Conservation (phyloP, 2,888 invertebrate species). For the Lamellibrachia columna region DNA sequence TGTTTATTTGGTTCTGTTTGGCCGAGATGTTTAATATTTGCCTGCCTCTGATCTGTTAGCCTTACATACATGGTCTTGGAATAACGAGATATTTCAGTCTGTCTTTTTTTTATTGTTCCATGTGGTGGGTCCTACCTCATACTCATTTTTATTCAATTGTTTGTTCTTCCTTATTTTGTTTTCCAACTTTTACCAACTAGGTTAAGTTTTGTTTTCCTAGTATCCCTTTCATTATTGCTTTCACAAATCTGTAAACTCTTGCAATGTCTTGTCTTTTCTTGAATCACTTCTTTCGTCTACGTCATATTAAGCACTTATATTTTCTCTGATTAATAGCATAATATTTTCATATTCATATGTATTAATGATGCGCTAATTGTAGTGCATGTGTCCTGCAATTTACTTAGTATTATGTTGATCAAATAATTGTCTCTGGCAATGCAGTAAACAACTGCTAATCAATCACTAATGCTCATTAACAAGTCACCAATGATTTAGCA, state of each 20-base stretch:
- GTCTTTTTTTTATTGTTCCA: neutral
- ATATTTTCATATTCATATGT: neutral
- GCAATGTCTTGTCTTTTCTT: neutral
- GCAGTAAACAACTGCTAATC: neutral
- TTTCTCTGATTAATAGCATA: neutral
- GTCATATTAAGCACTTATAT: neutral
- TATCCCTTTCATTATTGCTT: neutral
- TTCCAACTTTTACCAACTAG: neutral
- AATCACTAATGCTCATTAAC: conserved; percentile 3
- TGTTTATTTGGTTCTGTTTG: neutral
- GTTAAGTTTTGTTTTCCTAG: neutral
- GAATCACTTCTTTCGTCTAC: neutral
- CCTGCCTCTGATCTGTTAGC: neutral
- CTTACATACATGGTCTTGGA: neutral
- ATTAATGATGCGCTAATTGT: neutral
- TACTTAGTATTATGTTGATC: neutral
- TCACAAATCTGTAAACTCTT: neutral
- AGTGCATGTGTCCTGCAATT: neutral
- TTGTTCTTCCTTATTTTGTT: neutral
- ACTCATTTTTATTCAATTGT: neutral
- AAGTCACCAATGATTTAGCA: neutral
- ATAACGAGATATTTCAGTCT: neutral
- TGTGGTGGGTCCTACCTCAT: neutral
- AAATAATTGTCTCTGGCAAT: neutral
- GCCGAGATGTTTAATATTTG: neutral